phyloP scores from a whole-genome alignment of 2,888 invertebrate genomes.

The Monochamus alternatus region DNA sequence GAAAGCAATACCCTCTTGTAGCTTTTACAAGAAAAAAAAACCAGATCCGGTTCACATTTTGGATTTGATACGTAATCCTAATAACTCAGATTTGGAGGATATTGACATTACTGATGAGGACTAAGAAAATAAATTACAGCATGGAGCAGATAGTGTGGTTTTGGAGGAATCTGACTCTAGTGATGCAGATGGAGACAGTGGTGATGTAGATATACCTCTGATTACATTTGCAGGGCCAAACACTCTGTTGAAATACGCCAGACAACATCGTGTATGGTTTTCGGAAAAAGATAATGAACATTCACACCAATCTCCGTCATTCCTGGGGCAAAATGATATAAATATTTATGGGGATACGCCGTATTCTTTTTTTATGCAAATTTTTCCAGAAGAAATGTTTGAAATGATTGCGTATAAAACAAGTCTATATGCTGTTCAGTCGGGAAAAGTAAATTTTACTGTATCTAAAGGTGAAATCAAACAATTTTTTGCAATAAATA shows the following conservation, averaged over 20 bases:
- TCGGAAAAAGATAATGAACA: conserved; percentile 9
- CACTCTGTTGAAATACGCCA: too few species aligned
- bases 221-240: neutral
- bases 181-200: conserved; percentile 11
- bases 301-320: conserved; percentile 1
- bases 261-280: conserved; percentile 1
- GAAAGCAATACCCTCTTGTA: conserved; percentile 1
- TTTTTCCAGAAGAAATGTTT: conserved; percentile 1
- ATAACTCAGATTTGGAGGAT: conserved; percentile 12
- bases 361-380: conserved; percentile 10
- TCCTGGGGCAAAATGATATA: neutral
- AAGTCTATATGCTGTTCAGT: neutral
- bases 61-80: neutral
- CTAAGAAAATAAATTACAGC: neutral
- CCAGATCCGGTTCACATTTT: neutral
- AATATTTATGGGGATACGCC: neutral
- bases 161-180: neutral
- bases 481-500: conserved; percentile 38
- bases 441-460: conserved; percentile 12
- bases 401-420: conserved; percentile 5
- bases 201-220: conserved; percentile 4
- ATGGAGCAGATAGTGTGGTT: neutral
- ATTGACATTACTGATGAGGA: conserved; percentile 9
- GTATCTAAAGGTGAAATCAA: conserved; percentile 29
- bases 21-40: conserved; percentile 8